Base-by-base conservation (phyloP, 2,888 invertebrate species). In the Diachrysia chrysitis region DNA sequence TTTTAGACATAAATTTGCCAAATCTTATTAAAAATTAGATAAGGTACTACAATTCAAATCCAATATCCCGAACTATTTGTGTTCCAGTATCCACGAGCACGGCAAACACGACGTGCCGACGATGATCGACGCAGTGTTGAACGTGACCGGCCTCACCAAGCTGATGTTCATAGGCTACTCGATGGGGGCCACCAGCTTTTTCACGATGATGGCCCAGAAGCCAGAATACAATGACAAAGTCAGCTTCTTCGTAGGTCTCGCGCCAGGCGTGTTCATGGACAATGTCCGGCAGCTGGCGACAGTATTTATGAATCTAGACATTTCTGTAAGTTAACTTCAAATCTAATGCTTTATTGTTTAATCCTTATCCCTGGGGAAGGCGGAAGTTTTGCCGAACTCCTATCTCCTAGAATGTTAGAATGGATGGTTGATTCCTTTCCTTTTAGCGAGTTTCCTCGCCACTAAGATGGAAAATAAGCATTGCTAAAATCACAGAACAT, bases 91-190 rank as follows among this genome's bases (percentile, higher is more conserved):
- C 70, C 95, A 96, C 81, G 96, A 96, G 83, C 95, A 96, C 82
- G 96, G 96, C 3, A 92, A 93, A 73, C 94, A 95, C 78, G 96
- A 96, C 82, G 79, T 96, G 0, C 96, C 96, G 2, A 92, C 96
- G 0, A 95, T 95, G 88, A 91, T 96, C 42, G 96, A 96, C 83
- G 89, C 91, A 55, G 90, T 96, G 0, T 84, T 95, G 3, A 87
- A 92, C 69, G 86, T 93, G 46, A 95, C 94, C 25, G 87, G 95
- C 66, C 72, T 95, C 63, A 55, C 86, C 1, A 92, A 89, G 74
- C n/a, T 95, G 48, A 82, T 96, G 73, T 96, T 95, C 90, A 83
- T 96, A 21, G 96, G 96, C 1, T 96, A 96, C 86, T 96, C 96
- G 1, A 94, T 96, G 92, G 96, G 96, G 0, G 93, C 95, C 6